Evolutionary conservation across 2,113 vertebrate genomes (phyloP), one percentile per base, ranked within the genome.

Genomic region (Lophius piscatorius): DNA sequence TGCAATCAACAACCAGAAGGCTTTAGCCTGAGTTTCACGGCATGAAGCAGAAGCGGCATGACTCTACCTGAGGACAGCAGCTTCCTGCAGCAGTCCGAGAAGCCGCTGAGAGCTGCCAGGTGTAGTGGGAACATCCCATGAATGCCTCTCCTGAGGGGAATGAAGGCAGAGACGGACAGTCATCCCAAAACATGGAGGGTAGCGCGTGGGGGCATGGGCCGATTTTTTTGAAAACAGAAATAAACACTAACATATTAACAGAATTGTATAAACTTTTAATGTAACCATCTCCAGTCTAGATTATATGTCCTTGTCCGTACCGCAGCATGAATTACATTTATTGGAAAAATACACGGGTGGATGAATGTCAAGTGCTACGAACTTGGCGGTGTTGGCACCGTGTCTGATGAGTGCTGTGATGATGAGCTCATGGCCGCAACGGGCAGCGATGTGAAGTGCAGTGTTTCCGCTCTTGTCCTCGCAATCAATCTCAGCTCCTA

Each of bases 111-210:
- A 79, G 96, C 95, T 84, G 97, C 96, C 91, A 99, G 91, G 87
- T 99, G 97, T 47, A 99, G 93, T 29, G 97, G 97, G 85, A 98
- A 96, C 96, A 98, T 98, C 84, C 96, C 96, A 70, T 98, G 94
- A 89, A 97, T 90, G 69, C 96, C 97, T 78, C 93, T 94, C 87
- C 97, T 99, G 80, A 80, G 69, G 38, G 39, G 24, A 47, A 35
- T n/a, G n/a, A 41, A 50, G 26, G 44, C 21, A 71, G 10, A 56
- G 24, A 62, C 49, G 34, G 49, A 72, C 74, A 72, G 75, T 40
- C 23, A 44, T 51, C 34, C 62, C 74, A 74, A 38, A 47, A 54
- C 14, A 34, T 8, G 3, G 26, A 4, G 5, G 18, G 13, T 9
- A 10, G 9, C 16, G 9, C 21, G 21, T 36, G 39, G 20, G 2